Evolutionary conservation across 2,797 vertebrate genomes (phyloP), one percentile per base, ranked within the genome.

Genomic region (Alosa sapidissima): DNA sequence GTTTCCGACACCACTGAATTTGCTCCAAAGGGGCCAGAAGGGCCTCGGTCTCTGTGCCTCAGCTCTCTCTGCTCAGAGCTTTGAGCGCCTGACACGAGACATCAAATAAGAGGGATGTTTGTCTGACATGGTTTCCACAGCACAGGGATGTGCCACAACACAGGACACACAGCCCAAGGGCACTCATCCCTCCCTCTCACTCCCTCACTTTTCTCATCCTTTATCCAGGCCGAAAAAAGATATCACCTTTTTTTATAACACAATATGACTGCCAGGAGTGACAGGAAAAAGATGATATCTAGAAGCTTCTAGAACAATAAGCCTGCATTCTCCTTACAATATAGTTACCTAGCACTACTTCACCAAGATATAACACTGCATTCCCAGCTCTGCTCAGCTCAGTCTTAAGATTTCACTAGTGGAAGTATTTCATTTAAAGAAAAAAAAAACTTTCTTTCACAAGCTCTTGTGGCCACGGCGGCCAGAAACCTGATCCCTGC

Each of bases 401-500:
- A 58, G 55, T 41, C 24, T 10, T 72, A 41, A 41, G 65, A 14
- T 13, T 72, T 16, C 28, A 72, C 65, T 72, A 33, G 33, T 41
- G 65, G 65, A 41, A 36, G 65, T 72, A 36, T 33, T 72, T 65
- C 65, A 75, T 28, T 84, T 49, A 36, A 54, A 28, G 41, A 65
- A 21, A 41, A n/a, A 62, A 36, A 58, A 65, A 65, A 33, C 9
- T 28, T 10, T 72, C 13, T 72, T 72, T 72, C 33, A 41, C 14
- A 13, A 72, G 65, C 65, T 41, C 33, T 41, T 11, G 10, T 41
- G 83, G 83, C 83, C 83, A 87, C 85, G 5, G 84, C 33, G 83
- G 21, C 85, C 82, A 84, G 91, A 90, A 91, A 90, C 86, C 33
- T 19, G 85, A 91, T 89, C 89, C 87, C 36, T 41, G 82, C 84